Conservation (phyloP, 2,888 invertebrate species). For the Melitaea athalia region DNA sequence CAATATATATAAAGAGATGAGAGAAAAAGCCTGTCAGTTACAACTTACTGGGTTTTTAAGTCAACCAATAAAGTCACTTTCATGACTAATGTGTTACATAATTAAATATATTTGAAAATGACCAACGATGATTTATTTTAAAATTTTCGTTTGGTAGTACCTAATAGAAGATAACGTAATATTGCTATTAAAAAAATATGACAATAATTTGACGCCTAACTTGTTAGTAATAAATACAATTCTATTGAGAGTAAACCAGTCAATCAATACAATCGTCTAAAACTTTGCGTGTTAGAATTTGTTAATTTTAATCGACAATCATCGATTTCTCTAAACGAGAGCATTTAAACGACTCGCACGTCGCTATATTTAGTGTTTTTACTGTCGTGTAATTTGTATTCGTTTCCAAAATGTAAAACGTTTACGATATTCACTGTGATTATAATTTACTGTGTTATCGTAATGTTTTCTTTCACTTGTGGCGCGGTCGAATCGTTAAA, state of each 20-base stretch:
- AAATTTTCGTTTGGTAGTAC: too few relatives aligned
- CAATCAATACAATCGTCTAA: constrained; percentile 9
- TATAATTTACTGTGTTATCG: constrained; percentile 23
- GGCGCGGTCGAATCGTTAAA: constrained; percentile 24
- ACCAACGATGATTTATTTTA: too few relatives aligned
- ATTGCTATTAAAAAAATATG: too few relatives aligned
- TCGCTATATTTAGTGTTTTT: constrained; percentile 21
- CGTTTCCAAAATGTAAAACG: constrained; percentile 20
- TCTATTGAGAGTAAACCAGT: background rate
- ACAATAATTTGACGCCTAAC: too few relatives aligned
- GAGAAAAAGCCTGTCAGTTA: too few relatives aligned
- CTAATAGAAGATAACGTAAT: too few relatives aligned
- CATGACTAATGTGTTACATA: too few relatives aligned
- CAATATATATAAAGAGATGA: too few relatives aligned
- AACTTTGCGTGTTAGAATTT: constrained; percentile 26
- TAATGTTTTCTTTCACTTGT: constrained; percentile 23
- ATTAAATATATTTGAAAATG: too few relatives aligned
- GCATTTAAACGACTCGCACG: constrained; percentile 18
- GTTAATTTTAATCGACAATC: constrained; percentile 11
- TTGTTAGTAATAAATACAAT: background rate
- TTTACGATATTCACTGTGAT: constrained; percentile 18
- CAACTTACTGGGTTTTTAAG: too few relatives aligned
- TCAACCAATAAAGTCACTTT: too few relatives aligned
- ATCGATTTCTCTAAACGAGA: constrained; percentile 31
- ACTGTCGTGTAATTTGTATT: constrained; percentile 22